Percentiles rank a stretch among this genome's conserved stretches.
Evolutionary conservation across 2,113 vertebrate genomes (phyloP).

Genomic region (Notiomystis cincta): DNA sequence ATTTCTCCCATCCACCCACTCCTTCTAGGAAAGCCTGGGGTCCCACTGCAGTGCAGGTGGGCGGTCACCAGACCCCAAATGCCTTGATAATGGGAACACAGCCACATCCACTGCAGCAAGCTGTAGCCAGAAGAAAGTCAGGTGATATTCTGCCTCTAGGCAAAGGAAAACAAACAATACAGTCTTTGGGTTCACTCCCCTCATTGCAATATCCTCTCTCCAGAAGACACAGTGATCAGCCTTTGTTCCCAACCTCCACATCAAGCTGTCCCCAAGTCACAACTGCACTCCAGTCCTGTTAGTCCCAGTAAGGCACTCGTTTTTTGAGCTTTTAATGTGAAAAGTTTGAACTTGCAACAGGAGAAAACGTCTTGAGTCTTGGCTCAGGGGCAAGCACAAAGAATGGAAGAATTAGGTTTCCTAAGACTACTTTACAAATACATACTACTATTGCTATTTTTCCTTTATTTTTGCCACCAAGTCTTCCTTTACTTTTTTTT

Average conservation of each 20-base stretch:
- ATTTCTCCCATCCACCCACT: not conserved
- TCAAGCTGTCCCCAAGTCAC: not conserved
- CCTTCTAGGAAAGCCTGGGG: not conserved
- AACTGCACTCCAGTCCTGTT: not conserved
- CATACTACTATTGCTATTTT: not conserved
- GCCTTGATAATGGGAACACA: not conserved
- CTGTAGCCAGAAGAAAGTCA: not conserved
- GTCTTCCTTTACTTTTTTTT: not conserved
- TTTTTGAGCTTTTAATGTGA: not conserved
- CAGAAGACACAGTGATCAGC: not conserved
- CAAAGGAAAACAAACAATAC: not conserved
- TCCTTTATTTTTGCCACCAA: not conserved
- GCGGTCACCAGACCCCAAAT: not conserved
- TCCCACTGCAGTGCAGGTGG: not conserved
- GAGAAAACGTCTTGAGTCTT: not conserved
- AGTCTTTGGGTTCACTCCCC: not conserved
- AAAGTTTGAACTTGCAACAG: not conserved
- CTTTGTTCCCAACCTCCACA: not conserved
- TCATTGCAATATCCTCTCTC: not conserved
- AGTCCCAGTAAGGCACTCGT: not conserved
- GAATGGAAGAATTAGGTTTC: not conserved
- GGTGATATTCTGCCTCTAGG: not conserved
- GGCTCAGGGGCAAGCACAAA: not conserved
- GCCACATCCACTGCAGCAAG: not conserved
- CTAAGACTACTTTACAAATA: not conserved